Base-by-base conservation (phyloP, 2,113 vertebrate species). In the Lasiurus borealis region DNA sequence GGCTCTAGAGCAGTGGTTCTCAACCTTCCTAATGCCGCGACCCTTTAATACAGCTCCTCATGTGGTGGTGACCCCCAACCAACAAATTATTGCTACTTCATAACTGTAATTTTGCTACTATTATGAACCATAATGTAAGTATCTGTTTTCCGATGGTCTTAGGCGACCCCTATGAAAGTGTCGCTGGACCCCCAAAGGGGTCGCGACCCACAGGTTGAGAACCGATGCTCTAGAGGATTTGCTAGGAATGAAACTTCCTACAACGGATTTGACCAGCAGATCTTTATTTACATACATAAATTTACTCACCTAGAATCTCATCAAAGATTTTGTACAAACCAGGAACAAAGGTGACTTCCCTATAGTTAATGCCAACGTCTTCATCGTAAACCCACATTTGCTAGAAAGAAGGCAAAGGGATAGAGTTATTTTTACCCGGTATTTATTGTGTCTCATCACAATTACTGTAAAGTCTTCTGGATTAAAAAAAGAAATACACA, bases 261-360 rank as follows among this genome's bases (percentile, higher is more conserved):
- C 36, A 19, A 91, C 82, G 13, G 23, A 90, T 50, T 57, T 84
- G 66, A 91, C 59, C 6, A 71, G 50, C 21, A 59, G n/a, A 84
- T 82, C 31, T 88, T 96, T 85, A 86, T 88, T 96, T 85, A 86
- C 15, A 46, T 50, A 23, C 90, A 88, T 85, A 4, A 83, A 95
- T 78, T 69, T 76, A 98, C 99, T 98, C 96, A 99, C 99, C 99
- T 89, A 99, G 98, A 96, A 99, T 99, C 98, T 99, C 99, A 96
- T 99, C 99, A 93, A 99, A 99, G 97, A 99, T 99, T 98, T 99
- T 99, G 98, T 99, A 99, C 84, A 99, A 99, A 72, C 99, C 99
- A 44, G 99, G 99, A 88, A 99, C 99, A 96, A 99, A 99, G 3
- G 98, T 99, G 93, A 99, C 98, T 46, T 99, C 99, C 83, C 99